Evolutionary conservation across 2,888 invertebrate genomes (phyloP).

Genomic region (Dioctria rufipes): DNA sequence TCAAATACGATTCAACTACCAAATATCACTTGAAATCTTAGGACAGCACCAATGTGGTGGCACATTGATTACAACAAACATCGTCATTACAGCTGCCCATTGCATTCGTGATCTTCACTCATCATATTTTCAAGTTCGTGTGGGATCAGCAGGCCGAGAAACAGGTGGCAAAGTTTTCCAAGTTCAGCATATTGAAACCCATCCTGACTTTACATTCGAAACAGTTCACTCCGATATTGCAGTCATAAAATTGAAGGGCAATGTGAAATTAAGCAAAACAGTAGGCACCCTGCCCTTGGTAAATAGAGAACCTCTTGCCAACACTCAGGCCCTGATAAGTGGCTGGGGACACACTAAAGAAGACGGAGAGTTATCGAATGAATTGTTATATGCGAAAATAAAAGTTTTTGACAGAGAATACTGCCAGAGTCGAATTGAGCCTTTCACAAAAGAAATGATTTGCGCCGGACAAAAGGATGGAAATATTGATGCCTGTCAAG

Average conservation of each 20-base stretch:
- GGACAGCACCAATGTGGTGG: not conserved
- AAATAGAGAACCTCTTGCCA: not conserved
- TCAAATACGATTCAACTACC: not conserved
- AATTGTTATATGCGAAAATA: not conserved
- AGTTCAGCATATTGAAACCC: not conserved
- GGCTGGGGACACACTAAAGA: constrained; percentile 14
- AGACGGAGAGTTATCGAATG: not conserved
- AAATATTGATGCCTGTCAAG: not conserved
- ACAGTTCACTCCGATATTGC: not conserved
- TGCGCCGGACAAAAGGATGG: constrained; percentile 1
- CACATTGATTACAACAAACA: not conserved
- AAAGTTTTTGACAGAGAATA: not conserved
- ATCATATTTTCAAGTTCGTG: not conserved
- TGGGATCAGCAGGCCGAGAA: not conserved
- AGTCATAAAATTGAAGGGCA: not conserved
- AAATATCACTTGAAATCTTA: not conserved
- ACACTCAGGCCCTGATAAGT: not conserved
- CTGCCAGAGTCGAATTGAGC: not conserved
- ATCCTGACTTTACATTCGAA: not conserved
- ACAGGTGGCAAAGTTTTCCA: not conserved
- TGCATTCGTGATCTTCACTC: not conserved
- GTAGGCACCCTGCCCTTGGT: not conserved
- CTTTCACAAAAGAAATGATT: constrained; percentile 11
- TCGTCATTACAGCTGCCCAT: not conserved
- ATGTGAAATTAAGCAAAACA: not conserved